These are phyloP conservation scores for Trissolcus japonicus DNA, from an alignment of 2,888 invertebrate species.

Conservation along the genomic window DNA sequence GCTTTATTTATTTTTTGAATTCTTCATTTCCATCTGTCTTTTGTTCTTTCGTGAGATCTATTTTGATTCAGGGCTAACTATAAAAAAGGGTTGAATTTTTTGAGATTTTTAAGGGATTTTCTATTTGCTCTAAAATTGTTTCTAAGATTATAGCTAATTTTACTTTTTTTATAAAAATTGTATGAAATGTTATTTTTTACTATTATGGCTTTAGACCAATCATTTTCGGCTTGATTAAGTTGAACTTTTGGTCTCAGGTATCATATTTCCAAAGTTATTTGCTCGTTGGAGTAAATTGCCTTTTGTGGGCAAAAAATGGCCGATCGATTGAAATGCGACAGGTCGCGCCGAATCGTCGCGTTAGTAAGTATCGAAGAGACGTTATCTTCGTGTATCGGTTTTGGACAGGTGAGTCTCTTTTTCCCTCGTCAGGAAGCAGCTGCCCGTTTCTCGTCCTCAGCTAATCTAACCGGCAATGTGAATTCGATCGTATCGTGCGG, in stretches of 20 bases:
- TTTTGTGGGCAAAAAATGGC: slow-evolving; percentile 49
- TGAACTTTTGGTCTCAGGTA: neutral
- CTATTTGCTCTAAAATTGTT: no score
- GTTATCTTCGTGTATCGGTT: slow-evolving; percentile 68
- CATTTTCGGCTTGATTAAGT: no score
- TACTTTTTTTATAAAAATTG: no score
- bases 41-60: no score
- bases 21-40: no score
- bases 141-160: no score
- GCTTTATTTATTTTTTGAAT: no score
- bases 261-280: slow-evolving; percentile 34
- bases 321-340: slow-evolving; percentile 58
- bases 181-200: no score
- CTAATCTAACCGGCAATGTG: slow-evolving; percentile 61
- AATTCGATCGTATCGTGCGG: slow-evolving; percentile 59
- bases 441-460: slow-evolving; percentile 62
- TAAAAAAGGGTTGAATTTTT: no score
- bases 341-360: slow-evolving; percentile 57
- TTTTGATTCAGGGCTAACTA: no score
- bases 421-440: slow-evolving; percentile 65
- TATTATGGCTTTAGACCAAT: no score
- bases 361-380: slow-evolving; percentile 61
- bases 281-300: slow-evolving; percentile 42
- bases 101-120: no score
- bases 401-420: slow-evolving; percentile 67